Conservation (phyloP, 2,113 vertebrate genomes). For the Poeciliopsis prolifica region DNA sequence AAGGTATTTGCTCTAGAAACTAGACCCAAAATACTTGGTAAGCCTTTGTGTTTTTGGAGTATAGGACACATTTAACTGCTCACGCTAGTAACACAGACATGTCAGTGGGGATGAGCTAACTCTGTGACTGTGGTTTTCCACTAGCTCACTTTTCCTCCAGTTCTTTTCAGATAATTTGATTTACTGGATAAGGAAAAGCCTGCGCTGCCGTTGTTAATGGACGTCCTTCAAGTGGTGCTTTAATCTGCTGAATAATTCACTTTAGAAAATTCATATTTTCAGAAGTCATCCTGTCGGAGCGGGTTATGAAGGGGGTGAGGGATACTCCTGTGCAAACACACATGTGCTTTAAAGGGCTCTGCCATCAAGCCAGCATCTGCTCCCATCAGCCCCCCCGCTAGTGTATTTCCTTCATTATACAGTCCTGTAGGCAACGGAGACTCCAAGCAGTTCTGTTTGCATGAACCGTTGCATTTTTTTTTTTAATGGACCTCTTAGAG, state of each 20-base stretch:
- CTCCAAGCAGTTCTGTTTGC: conserved; percentile 38
- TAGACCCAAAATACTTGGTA: no score
- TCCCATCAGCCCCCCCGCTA: conserved; percentile 25
- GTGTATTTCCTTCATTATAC: conserved; percentile 39
- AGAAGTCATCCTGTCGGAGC: not conserved
- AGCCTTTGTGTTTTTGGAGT: no score
- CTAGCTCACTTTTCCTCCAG: conserved; percentile 36
- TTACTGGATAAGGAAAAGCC: not conserved
- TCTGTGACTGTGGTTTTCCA: conserved; percentile 56
- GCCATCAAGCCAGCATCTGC: conserved; percentile 45
- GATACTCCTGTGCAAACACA: not conserved
- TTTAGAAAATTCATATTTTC: not conserved
- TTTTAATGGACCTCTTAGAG: conserved; percentile 2
- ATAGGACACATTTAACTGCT: no score
- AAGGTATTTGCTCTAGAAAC: no score
- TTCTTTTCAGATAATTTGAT: not conserved
- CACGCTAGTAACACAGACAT: no score
- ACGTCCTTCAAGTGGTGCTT: not conserved
- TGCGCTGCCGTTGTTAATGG: not conserved
- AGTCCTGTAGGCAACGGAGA: conserved; percentile 26
- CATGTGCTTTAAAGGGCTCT: conserved; percentile 21
- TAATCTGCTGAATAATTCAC: not conserved
- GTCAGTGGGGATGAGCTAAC: conserved; percentile 33
- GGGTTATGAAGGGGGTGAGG: no score
- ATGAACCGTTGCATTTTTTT: not conserved